A percentile compares a stretch with the other conserved stretches of the same genome.
Evolutionary conservation across 2,113 vertebrate genomes (phyloP).

Genomic region (Pedionomus torquatus): DNA sequence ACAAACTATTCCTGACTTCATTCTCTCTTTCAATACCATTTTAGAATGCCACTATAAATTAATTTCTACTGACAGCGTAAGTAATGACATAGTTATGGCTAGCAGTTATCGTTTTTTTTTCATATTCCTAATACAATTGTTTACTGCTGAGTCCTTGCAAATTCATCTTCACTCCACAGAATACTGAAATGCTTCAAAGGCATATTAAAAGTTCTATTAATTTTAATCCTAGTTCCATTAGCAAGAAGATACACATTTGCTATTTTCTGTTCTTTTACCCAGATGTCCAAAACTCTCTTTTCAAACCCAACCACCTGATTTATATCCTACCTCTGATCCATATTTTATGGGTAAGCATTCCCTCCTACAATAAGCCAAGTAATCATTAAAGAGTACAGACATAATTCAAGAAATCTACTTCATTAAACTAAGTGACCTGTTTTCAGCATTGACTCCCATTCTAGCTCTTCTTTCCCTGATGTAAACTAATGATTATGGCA

Average conservation of each 20-base stretch:
- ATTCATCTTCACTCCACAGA: neutral
- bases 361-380: neutral
- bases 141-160: neutral
- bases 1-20: neutral
- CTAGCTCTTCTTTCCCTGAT: neutral
- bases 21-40: neutral
- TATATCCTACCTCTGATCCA: neutral
- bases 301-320: neutral
- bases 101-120: neutral
- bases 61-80: neutral
- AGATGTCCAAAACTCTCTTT: neutral
- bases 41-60: neutral
- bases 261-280: neutral
- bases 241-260: neutral
- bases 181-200: neutral
- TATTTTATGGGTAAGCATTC: neutral
- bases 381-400: neutral
- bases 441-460: neutral
- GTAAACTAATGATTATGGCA: neutral
- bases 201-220: neutral
- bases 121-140: neutral
- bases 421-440: neutral
- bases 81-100: neutral
- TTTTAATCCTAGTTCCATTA: neutral
- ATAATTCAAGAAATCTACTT: neutral